Conservation (phyloP, 2,797 vertebrate species). For the Acipenser transmontanus region DNA sequence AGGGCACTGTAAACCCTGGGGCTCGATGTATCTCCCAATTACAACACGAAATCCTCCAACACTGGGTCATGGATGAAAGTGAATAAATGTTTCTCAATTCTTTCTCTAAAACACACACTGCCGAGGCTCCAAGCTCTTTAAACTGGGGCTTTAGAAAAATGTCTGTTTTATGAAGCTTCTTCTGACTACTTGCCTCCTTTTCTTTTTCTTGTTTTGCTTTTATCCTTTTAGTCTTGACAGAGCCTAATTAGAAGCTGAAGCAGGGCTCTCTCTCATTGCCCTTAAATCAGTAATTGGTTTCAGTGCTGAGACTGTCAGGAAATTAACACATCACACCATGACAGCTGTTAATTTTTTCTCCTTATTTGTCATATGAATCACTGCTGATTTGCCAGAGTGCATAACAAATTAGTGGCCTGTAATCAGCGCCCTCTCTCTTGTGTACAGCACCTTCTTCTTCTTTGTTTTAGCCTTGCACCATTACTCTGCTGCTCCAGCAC, state of each 20-base stretch:
- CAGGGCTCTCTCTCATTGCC: constrained; percentile 87
- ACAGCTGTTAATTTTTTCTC: constrained; percentile 97
- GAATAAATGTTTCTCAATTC: constrained; percentile 84
- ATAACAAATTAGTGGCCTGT: constrained; percentile 95
- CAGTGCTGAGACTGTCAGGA: constrained; percentile 93
- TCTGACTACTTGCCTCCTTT: constrained; percentile 69
- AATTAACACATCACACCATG: constrained; percentile 99
- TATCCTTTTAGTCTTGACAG: constrained; percentile 93
- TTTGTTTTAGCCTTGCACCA: constrained; percentile 32
- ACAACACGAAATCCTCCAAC: constrained; percentile 56
- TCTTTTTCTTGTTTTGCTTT: constrained; percentile 82
- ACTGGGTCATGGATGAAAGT: constrained; percentile 66
- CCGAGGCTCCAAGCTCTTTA: constrained; percentile 66
- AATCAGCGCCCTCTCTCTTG: constrained; percentile 79
- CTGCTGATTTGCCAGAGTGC: constrained; percentile 88
- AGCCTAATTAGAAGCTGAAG: constrained; percentile 95
- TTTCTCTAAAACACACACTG: constrained; percentile 59
- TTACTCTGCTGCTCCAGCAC: constrained; percentile 54
- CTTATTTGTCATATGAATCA: constrained; percentile 91
- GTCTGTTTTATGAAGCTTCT: constrained; percentile 50
- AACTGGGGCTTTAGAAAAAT: constrained; percentile 59
- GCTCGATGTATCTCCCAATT: constrained; percentile 68
- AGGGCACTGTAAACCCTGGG: constrained; percentile 52
- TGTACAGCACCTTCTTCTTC: constrained; percentile 52
- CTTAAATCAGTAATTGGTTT: constrained; percentile 99